phyloP scores from a whole-genome alignment of 2,888 invertebrate genomes.

The Drosophila meridionalis region DNA sequence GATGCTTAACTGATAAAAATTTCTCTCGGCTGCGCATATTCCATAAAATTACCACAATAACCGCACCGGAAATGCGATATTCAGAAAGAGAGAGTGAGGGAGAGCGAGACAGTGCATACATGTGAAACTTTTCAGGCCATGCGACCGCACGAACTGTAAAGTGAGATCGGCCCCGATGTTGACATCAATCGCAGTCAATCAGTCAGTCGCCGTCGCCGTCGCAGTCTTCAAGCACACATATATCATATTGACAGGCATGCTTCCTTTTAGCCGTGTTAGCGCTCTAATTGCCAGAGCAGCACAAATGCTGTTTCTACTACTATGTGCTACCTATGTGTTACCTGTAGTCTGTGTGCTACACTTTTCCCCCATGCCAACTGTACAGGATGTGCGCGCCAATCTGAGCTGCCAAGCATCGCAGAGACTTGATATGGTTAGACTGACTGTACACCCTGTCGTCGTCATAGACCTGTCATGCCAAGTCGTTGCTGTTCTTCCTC shows the following conservation, averaged over 20 bases:
- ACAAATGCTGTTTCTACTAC: not conserved
- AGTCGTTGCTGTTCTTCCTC: slow-evolving; percentile 16
- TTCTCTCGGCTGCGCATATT: slow-evolving; percentile 35
- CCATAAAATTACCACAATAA: slow-evolving; percentile 63
- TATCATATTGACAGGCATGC: slow-evolving; percentile 68
- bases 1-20: slow-evolving; percentile 51
- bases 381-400: slow-evolving; percentile 53
- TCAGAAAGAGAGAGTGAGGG: slow-evolving; percentile 10
- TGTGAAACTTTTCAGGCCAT: slow-evolving; percentile 56
- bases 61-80: slow-evolving; percentile 76
- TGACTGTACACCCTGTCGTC: slow-evolving; percentile 27
- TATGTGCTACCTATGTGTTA: not conserved
- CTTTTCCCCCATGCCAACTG: slow-evolving; percentile 50
- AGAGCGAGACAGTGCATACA: slow-evolving; percentile 26
- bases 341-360: slow-evolving; percentile 21
- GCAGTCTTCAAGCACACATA: slow-evolving; percentile 33
- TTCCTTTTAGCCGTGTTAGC: slow-evolving; percentile 49
- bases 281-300: slow-evolving; percentile 42
- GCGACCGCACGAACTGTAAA: slow-evolving; percentile 64
- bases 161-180: slow-evolving; percentile 45
- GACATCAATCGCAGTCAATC: slow-evolving; percentile 39
- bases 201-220: slow-evolving; percentile 24
- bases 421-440: slow-evolving; percentile 7
- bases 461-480: slow-evolving; percentile 32
- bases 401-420: slow-evolving; percentile 13